These are phyloP conservation scores for Drosophila tripunctata DNA, from an alignment of 2,888 invertebrate species.

Conservation along the genomic window DNA sequence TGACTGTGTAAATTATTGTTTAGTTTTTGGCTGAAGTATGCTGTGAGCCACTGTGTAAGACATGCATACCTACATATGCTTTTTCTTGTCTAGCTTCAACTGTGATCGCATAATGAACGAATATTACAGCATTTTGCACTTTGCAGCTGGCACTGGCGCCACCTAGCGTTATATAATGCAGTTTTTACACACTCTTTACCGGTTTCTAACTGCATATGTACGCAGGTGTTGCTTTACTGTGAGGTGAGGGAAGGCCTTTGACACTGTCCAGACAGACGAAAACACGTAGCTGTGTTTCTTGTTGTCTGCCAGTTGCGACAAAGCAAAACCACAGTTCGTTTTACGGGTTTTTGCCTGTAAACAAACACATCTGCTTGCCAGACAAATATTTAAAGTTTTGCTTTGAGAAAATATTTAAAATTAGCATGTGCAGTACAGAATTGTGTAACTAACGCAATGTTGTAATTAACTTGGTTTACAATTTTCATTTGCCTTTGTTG, in stretches of 20 bases:
- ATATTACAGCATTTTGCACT: background rate
- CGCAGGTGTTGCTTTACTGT: background rate
- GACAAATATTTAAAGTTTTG: constrained; percentile 9
- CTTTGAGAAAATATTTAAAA: background rate
- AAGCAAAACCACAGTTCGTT: constrained; percentile 17
- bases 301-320: constrained; percentile 11
- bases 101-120: background rate
- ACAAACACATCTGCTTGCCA: constrained; percentile 6
- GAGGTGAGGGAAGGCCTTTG: no score
- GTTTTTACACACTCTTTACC: background rate
- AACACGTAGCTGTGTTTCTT: background rate
- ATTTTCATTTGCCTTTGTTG: constrained; percentile 23
- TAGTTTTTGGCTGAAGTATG: background rate
- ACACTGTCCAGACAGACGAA: background rate
- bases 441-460: background rate
- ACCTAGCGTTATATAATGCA: background rate
- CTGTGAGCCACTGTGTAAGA: background rate
- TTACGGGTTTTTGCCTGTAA: background rate
- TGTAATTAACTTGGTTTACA: constrained; percentile 31
- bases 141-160: background rate
- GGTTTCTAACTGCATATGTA: background rate
- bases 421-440: constrained; percentile 17
- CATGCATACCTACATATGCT: no score
- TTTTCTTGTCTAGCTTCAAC: background rate
- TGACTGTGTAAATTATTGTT: background rate